Percentiles rank a stretch among this genome's conserved stretches.
Evolutionary conservation across 2,797 vertebrate genomes (phyloP).

Genomic region (Lates japonicus): DNA sequence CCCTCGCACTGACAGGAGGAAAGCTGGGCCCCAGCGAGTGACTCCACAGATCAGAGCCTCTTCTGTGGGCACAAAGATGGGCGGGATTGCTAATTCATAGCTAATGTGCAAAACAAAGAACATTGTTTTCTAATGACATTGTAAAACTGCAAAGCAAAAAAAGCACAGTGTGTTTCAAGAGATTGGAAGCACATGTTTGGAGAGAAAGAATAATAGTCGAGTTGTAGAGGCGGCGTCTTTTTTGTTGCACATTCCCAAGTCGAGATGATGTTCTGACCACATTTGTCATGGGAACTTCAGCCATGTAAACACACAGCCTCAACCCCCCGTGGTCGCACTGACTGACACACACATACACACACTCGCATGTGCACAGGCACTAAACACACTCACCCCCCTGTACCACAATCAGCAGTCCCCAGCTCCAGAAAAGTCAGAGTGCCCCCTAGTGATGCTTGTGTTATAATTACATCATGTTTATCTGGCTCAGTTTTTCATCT

Average conservation of each 20-base stretch:
- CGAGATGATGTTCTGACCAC: slow-evolving; percentile 89
- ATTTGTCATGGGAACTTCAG: slow-evolving; percentile 94
- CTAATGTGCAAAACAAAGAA: slow-evolving; percentile 92
- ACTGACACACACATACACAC: slow-evolving; percentile 45
- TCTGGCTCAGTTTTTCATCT: slow-evolving; percentile 42
- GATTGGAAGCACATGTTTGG: slow-evolving; percentile 94
- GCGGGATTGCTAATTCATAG: slow-evolving; percentile 90
- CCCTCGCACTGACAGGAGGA: slow-evolving; percentile 75
- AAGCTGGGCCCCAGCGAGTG: slow-evolving; percentile 79
- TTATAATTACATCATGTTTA: slow-evolving; percentile 46
- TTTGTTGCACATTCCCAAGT: slow-evolving; percentile 82
- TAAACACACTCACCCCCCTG: slow-evolving; percentile 43
- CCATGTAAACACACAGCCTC: slow-evolving; percentile 83
- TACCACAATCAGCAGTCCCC: slow-evolving; percentile 24
- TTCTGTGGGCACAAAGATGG: slow-evolving; percentile 86
- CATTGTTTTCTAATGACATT: slow-evolving; percentile 91
- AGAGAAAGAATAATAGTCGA: slow-evolving; percentile 85
- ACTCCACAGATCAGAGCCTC: slow-evolving; percentile 89
- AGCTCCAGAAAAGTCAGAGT: slow-evolving; percentile 76
- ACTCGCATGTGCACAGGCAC: slow-evolving; percentile 22
- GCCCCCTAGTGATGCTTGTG: slow-evolving; percentile 84
- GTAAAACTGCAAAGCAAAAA: slow-evolving; percentile 84
- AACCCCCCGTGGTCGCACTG: slow-evolving; percentile 59
- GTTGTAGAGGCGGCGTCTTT: slow-evolving; percentile 64
- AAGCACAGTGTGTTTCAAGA: slow-evolving; percentile 86